Base-by-base conservation (phyloP, 2,113 vertebrate species). In the Nibea coibor region DNA sequence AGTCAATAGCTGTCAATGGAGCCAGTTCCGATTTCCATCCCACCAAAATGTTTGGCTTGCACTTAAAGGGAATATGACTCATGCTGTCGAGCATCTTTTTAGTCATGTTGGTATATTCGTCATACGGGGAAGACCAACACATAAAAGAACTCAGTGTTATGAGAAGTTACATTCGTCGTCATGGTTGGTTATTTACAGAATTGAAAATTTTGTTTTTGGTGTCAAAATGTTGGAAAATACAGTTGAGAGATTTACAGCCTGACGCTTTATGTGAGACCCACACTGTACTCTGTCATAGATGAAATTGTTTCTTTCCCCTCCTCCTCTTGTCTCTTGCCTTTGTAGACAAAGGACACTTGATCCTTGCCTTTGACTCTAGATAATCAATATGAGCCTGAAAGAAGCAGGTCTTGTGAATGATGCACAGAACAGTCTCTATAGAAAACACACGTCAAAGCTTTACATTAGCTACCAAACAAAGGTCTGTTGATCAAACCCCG, bases 11-110 rank as follows among this genome's bases (percentile, higher is more conserved):
- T 59, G 62, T 76, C 67, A 78, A 51, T 74, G 28, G 63, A 73
- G 72, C 58, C 81, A 69, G 56, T 53, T 81, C 43, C 28, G 62
- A 76, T 83, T 85, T 75, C 64, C 67, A 78, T 75, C 54, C 48
- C 2, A 73, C 42, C 31, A 15, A 74, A 88, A 78, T 43, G 26
- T 74, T 75, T 86, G 83, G 75, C 80, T 43, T 64, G 43, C 63
- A 59, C 68, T 77, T 61, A 72, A 81, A 88, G 31, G 62, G 31
- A 53, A 68, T 10, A 59, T 85, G 74, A 81, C 64, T 84, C 75
- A 85, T 22, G 78, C 48, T 50, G 53, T n/a, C n/a, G 12, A 69
- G 72, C 50, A 76, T 84, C 70, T 70, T 81, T 84, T 83, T 68
- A 84, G 72, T 70, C 83, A 63, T 43, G 63, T 71, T 53, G 65